Base-by-base conservation (phyloP, 2,797 vertebrate species). In the Halcyon chelicuti region DNA sequence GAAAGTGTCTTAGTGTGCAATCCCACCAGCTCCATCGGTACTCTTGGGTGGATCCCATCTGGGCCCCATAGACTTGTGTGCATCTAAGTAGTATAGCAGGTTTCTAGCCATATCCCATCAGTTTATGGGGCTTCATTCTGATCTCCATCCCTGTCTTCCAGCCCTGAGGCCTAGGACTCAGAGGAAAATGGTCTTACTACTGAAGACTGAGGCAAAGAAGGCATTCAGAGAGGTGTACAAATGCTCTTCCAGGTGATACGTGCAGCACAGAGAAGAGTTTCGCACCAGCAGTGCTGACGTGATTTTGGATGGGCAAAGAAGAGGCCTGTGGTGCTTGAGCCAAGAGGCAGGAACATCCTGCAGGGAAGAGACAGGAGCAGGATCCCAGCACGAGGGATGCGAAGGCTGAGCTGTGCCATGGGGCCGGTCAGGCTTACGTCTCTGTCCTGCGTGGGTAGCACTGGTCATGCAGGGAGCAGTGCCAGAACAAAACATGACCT, bases 221-320 rank as follows among this genome's bases (percentile, higher is more conserved):
- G 46, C 46, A 13, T 47, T 47, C 46, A 47, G 46, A 47, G 46
- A 47, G 44, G 46, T 47, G 46, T 51, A 23, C 1, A 1, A 33
- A 82, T 19, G 14, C 31, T 80, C 16, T 67, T 63, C 49, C 40
- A 71, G 26, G 25, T 66, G 68, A 25, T 23, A 10, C 0, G 1
- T 52, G 42, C 58, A 68, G 61, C n/a, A 54, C 12, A 33, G 47
- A 86, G 42, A 16, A 39, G 67, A 60, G 8, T 70, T 79, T 74
- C 84, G 17, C 33, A 52, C 7, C 19, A 39, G 14, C 49, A 42
- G 8, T 28, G 16, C 49, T 12, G 2, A 12, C 0, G 0, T 54
- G 12, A 33, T 73, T 68, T 87, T 77, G 58, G 17, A 70, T 72
- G 33, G 26, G 12, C 26, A 44, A 55, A 57, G 49, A 61, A 46